phyloP scores from a whole-genome alignment of 92 coral and sea anemone species.

The Paramuricea clavata region DNA sequence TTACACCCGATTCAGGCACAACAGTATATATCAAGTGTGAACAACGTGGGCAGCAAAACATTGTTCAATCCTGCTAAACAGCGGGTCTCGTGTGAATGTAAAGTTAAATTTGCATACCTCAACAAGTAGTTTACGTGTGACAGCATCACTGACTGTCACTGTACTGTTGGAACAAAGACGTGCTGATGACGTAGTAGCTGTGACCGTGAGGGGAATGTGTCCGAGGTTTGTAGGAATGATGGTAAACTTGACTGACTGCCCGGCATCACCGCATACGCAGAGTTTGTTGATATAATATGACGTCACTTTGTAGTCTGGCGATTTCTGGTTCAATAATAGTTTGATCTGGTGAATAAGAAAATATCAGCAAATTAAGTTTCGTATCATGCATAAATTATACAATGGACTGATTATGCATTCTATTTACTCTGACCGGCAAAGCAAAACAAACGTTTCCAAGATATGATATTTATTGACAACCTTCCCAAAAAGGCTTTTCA shows the following conservation, averaged over 20 bases:
- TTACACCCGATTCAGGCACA: too few species aligned
- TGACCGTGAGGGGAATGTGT: slow-evolving; percentile 48
- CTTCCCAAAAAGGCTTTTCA: too few species aligned
- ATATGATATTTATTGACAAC: too few species aligned
- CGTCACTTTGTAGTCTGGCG: slow-evolving; percentile 21
- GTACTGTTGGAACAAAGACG: slow-evolving; percentile 18
- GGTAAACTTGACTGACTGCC: slow-evolving; percentile 37
- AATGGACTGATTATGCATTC: too few species aligned
- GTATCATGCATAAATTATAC: background rate
- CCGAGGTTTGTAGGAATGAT: slow-evolving; percentile 46
- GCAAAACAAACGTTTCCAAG: too few species aligned
- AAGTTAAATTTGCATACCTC: slow-evolving; percentile 26
- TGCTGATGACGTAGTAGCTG: slow-evolving; percentile 18
- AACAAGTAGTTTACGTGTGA: slow-evolving; percentile 45
- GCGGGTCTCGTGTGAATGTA: too few species aligned
- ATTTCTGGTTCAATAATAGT: slow-evolving; percentile 22
- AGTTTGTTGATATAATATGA: slow-evolving; percentile 25
- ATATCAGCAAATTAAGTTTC: background rate
- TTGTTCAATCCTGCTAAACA: too few species aligned
- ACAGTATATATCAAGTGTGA: too few species aligned
- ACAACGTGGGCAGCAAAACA: too few species aligned
- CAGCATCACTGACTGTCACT: slow-evolving; percentile 29
- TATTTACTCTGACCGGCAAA: too few species aligned
- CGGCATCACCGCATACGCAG: slow-evolving; percentile 33
- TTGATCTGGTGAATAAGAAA: slow-evolving; percentile 12